Evolutionary conservation across 1,140 invertebrate species (phyloP), one percentile per base, ranked within the genome.

Genomic region (Alviniconcha marisindica): DNA sequence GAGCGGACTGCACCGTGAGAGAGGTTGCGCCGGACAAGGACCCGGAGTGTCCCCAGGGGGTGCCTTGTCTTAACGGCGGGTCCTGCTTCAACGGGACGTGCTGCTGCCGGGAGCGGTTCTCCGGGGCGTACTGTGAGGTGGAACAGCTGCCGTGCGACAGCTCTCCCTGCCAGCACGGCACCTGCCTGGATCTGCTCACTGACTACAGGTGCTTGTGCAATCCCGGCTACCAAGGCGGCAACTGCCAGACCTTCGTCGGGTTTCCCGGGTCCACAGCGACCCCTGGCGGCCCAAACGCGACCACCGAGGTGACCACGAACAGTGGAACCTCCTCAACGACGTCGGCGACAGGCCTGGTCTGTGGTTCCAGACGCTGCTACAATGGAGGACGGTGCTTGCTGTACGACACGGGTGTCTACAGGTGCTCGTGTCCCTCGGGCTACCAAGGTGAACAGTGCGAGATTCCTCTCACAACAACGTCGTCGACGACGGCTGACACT

Each of bases 191-290:
- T 54, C 44, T 84, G n/a, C 48, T 56, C 4, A 60, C 15, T 21
- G 82, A 81, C 4, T 88, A 79, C 73, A 56, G 33, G 24, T 88
- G 87, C 63, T n/a, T 38, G 21, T 89, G 88, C 83, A 96, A 97
- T 2, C 97, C 97, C 87, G 98, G 98, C 48, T 99, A 98, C 92
- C 97, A 96, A 1, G 98, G 98, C 78, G 95, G 96, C 86, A 95
- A 96, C 87, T 99, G 98, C 93, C 98, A 99, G 94, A 95, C 97
- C 10, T 83, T 77, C 63, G 60, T 51, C 18, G 82, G 76, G 18
- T 69, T 66, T 21, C 21, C 74, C 5, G 54, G 28, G 14, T 31
- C 63, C 2, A 24, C 18, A 4, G 18, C 73, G 3, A 44, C 40
- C 21, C 0, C 63, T 33, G 28, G 5, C 31, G 14, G 21, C 15